Conservation (phyloP, 2,113 vertebrate genomes). For the Pandion haliaetus region DNA sequence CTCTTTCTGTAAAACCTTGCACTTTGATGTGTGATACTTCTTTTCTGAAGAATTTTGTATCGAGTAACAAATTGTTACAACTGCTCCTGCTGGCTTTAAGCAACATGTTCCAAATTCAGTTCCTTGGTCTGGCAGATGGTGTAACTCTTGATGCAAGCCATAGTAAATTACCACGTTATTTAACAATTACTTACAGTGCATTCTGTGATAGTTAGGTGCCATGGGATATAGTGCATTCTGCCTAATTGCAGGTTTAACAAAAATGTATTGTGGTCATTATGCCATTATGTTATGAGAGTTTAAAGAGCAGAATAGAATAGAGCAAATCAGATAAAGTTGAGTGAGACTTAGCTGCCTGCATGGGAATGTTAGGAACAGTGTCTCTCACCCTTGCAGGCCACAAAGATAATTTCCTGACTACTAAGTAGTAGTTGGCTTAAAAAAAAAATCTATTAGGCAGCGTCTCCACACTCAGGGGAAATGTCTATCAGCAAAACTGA, state of each 20-base stretch:
- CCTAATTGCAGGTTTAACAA: slow-evolving; percentile 19
- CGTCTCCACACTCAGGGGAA: slow-evolving; percentile 30
- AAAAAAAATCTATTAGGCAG: slow-evolving; percentile 49
- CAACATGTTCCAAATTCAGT: not conserved
- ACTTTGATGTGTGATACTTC: not conserved
- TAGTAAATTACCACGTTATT: not conserved
- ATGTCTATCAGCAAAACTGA: slow-evolving; percentile 67
- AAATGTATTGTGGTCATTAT: not conserved
- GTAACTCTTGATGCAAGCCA: not conserved
- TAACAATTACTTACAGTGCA: slow-evolving; percentile 1
- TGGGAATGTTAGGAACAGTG: slow-evolving; percentile 4
- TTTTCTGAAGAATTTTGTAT: not conserved
- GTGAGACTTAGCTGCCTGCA: not conserved
- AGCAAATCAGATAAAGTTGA: not conserved
- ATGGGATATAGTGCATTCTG: not conserved
- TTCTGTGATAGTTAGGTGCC: not conserved
- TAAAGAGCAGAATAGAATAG: not conserved
- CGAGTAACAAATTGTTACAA: not conserved
- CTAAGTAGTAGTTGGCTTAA: slow-evolving; percentile 25
- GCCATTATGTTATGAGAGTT: not conserved
- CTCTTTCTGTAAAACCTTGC: not conserved
- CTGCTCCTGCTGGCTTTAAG: not conserved
- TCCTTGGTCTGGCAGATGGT: not conserved
- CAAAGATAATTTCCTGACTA: slow-evolving; percentile 63
- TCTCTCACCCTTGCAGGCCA: slow-evolving; percentile 30